Conservation (phyloP, 2,113 vertebrate species). For the Nipponia nippon region DNA sequence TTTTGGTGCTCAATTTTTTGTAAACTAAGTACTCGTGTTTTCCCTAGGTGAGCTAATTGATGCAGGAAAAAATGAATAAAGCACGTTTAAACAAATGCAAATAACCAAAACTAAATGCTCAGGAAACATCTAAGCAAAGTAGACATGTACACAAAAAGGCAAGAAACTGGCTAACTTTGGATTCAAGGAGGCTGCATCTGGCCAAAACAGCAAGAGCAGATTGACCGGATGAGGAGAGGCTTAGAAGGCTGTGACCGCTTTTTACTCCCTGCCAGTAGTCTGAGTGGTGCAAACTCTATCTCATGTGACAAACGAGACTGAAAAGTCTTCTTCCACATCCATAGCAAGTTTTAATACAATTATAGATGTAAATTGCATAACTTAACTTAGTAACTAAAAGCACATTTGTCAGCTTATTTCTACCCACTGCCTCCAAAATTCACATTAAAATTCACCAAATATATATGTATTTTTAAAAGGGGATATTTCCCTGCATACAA, state of each 20-base stretch:
- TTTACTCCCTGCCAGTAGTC: neutral
- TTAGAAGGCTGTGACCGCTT: accelerated
- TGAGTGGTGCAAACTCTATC: neutral
- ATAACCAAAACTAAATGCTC: neutral
- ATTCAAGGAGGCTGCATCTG: neutral
- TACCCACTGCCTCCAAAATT: neutral
- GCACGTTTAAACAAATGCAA: neutral
- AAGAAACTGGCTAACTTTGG: neutral
- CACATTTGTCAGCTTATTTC: neutral
- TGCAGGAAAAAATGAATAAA: neutral
- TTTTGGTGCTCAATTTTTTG: neutral
- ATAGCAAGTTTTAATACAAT: neutral
- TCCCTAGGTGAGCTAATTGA: neutral
- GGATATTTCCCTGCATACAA: neutral
- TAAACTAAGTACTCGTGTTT: neutral
- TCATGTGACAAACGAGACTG: neutral
- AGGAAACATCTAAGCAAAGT: neutral
- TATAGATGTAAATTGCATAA: neutral
- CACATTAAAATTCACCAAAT: neutral
- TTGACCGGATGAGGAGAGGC: neutral
- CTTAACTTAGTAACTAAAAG: neutral
- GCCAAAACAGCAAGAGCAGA: neutral
- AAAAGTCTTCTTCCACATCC: neutral
- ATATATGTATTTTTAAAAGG: neutral
- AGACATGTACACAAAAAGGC: neutral